A percentile compares a stretch with the other conserved stretches of the same genome.
Evolutionary conservation across 1,140 invertebrate species (phyloP).

Genomic region (Pseudomyrmex dendroicus): DNA sequence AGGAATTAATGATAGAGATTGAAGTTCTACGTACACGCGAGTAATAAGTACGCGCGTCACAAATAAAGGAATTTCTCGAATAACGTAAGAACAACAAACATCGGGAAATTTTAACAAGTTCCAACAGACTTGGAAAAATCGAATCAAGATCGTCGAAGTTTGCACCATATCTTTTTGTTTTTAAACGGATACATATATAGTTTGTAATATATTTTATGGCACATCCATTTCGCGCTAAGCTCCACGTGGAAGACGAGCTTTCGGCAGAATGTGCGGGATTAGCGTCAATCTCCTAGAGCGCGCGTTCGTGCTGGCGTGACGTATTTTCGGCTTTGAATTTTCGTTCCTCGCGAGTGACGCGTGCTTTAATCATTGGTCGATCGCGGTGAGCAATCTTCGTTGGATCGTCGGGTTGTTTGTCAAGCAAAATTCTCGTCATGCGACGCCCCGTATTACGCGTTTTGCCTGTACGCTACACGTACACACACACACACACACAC

Average conservation of each 20-base stretch:
- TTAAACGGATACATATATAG: not conserved
- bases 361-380: constrained; percentile 64
- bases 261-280: constrained; percentile 49
- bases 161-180: not conserved
- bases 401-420: constrained; percentile 73
- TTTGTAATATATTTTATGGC: not conserved
- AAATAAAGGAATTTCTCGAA: not conserved
- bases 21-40: not conserved
- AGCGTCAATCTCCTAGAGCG: constrained; percentile 45
- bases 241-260: constrained; percentile 15
- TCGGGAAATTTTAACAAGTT: not conserved
- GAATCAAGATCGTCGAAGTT: not conserved
- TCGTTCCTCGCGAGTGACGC: constrained; percentile 38
- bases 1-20: constrained; percentile 72
- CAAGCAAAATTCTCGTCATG: constrained; percentile 69
- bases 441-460: not conserved
- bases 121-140: not conserved
- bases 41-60: not conserved
- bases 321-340: constrained; percentile 69
- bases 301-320: constrained; percentile 68
- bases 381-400: constrained; percentile 73
- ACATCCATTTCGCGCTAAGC: constrained; percentile 15
- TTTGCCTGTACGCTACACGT: not conserved
- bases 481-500: not conserved
- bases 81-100: not conserved